These are phyloP conservation scores for Temnothorax ravouxi DNA, from an alignment of 2,888 invertebrate genomes.

Conservation along the genomic window DNA sequence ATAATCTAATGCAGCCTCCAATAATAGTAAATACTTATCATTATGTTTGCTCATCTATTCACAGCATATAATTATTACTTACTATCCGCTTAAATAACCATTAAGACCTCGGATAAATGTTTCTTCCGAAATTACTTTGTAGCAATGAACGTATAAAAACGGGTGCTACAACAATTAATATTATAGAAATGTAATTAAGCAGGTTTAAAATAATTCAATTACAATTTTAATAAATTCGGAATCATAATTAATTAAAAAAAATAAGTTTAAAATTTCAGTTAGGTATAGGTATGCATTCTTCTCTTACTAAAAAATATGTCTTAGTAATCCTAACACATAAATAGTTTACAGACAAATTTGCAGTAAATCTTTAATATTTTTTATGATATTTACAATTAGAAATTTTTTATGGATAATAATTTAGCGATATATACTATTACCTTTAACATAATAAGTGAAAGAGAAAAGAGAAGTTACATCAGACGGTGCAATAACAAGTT, in stretches of 20 bases:
- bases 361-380: background rate
- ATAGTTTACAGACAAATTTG: background rate
- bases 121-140: background rate
- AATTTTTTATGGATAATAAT: background rate
- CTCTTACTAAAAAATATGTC: no score
- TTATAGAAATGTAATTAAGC: no score
- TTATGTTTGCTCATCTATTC: no score
- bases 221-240: background rate
- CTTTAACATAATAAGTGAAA: background rate
- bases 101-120: no score
- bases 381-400: background rate
- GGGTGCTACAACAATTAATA: background rate
- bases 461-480: background rate
- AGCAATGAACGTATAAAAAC: background rate
- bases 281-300: no score
- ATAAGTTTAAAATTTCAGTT: background rate
- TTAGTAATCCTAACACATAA: background rate
- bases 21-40: background rate
- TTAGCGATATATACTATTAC: background rate
- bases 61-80: background rate
- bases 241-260: background rate
- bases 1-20: background rate
- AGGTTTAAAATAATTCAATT: background rate
- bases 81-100: background rate
- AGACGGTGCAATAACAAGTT: background rate